Evolutionary conservation across 2,888 invertebrate species (phyloP), one percentile per base, ranked within the genome.

Genomic region (Laothoe populi): DNA sequence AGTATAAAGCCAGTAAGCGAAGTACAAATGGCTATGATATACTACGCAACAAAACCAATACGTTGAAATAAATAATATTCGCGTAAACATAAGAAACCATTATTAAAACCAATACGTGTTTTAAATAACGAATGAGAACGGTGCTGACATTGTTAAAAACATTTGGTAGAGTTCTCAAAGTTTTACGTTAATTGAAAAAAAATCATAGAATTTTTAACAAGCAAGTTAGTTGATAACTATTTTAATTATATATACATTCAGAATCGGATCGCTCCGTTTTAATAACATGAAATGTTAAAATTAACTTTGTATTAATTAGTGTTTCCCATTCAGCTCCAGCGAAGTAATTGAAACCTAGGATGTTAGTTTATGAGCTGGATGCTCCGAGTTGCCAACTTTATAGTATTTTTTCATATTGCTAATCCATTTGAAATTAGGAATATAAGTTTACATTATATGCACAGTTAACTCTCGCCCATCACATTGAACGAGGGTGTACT

Each of bases 231-330:
- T 5, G 16, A 19, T 19, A 53, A 35, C 19, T 53, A 35, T 53
- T 53, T 53, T 53, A 53, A 53, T 53, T 53, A 49, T 11, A 31
- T 19, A 19, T 35, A 53, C 53, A 53, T 19, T 19, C n/a, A 26
- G 13, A 19, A 35, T 19, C 11, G 11, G 31, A 35, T 53, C 31
- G 53, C 11, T 35, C 19, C 53, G 10, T 35, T 53, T 53, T 53
- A 49, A 53, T 53, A 35, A 35, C 10, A 31, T n/a, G 21, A 21
- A 26, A n/a, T 48, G 24, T 48, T 26, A 26, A 26, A 24, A 26
- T 24, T n/a, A 24, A 48, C 24, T 48, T 31, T 53, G 31, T 35
- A 31, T 35, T 53, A 53, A 53, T 35, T 53, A 53, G 53, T 53
- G 16, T 49, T 49, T 8, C 46, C 23, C 23, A 24, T 26, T 19